These are phyloP conservation scores for Cecropterus lyciades DNA, from an alignment of 1,140 invertebrate species.

Conservation along the genomic window DNA sequence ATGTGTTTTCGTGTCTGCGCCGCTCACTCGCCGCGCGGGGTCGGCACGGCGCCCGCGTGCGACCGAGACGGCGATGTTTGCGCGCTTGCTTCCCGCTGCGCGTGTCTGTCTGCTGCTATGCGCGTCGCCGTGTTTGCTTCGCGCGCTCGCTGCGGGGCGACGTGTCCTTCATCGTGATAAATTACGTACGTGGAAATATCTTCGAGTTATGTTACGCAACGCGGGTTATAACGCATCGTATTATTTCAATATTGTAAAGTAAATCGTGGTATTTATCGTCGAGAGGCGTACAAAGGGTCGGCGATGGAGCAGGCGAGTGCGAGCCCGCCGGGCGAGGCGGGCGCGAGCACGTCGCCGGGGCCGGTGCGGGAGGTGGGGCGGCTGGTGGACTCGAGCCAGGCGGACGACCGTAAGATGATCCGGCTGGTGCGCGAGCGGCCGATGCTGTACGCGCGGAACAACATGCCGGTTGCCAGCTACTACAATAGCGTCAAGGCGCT, in stretches of 20 bases:
- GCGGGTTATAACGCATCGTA: neutral
- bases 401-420: slow-evolving; percentile 72
- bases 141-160: slow-evolving; percentile 57
- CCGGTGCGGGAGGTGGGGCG: slow-evolving; percentile 50
- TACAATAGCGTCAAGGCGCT: slow-evolving; percentile 64
- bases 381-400: slow-evolving; percentile 68
- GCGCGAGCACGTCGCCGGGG: slow-evolving; percentile 9
- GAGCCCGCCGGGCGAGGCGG: slow-evolving; percentile 12
- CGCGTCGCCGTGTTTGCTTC: slow-evolving; percentile 62
- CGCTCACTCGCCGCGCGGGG: slow-evolving; percentile 40
- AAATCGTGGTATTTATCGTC: neutral
- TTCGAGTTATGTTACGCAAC: slow-evolving; percentile 9
- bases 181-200: slow-evolving; percentile 18
- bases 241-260: neutral
- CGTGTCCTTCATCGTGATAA: slow-evolving; percentile 44
- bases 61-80: slow-evolving; percentile 59
- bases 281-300: neutral
- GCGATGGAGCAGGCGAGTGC: neutral
- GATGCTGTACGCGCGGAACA: slow-evolving; percentile 72
- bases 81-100: slow-evolving; percentile 63
- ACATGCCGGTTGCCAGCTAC: slow-evolving; percentile 75
- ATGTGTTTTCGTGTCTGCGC: slow-evolving; percentile 51
- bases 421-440: slow-evolving; percentile 62
- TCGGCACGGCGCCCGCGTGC: slow-evolving; percentile 36
- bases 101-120: slow-evolving; percentile 72